phyloP scores from a whole-genome alignment of 1,140 invertebrate species.

The Euschistus heros region DNA sequence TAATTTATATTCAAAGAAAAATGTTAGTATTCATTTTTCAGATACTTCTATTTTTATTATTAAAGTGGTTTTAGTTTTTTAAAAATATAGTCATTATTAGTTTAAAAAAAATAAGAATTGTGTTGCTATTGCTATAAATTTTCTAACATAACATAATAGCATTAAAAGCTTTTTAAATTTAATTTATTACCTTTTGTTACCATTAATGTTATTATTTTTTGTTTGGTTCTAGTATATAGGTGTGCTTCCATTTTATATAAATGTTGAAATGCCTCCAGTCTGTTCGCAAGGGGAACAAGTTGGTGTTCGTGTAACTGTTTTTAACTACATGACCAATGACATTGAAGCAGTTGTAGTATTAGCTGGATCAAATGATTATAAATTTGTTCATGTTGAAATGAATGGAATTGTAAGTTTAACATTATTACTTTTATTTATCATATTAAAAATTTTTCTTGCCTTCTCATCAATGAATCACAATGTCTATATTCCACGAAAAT shows the following conservation, averaged over 20 bases:
- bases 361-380: slow-evolving; percentile 74
- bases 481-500: too few relatives aligned
- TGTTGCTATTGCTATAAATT: too few relatives aligned
- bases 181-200: neutral
- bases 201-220: neutral
- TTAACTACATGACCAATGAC: slow-evolving; percentile 80
- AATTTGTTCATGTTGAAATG: slow-evolving; percentile 89
- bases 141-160: too few relatives aligned
- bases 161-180: neutral
- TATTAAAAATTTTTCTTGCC: neutral
- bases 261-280: slow-evolving; percentile 78
- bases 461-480: too few relatives aligned
- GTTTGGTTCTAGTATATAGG: slow-evolving; percentile 57
- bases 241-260: slow-evolving; percentile 85
- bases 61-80: too few relatives aligned
- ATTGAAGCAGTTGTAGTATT: slow-evolving; percentile 80
- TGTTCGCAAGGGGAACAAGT: slow-evolving; percentile 88
- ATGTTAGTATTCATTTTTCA: too few relatives aligned
- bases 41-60: too few relatives aligned
- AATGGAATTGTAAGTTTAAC: slow-evolving; percentile 61
- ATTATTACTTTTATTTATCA: neutral
- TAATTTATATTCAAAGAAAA: too few relatives aligned
- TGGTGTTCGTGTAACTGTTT: slow-evolving; percentile 81
- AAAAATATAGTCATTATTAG: too few relatives aligned
- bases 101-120: too few relatives aligned